A percentile compares a stretch with the other conserved stretches of the same genome.
Conservation (phyloP, 2,797 vertebrate species). For the Lateolabrax maculatus region DNA sequence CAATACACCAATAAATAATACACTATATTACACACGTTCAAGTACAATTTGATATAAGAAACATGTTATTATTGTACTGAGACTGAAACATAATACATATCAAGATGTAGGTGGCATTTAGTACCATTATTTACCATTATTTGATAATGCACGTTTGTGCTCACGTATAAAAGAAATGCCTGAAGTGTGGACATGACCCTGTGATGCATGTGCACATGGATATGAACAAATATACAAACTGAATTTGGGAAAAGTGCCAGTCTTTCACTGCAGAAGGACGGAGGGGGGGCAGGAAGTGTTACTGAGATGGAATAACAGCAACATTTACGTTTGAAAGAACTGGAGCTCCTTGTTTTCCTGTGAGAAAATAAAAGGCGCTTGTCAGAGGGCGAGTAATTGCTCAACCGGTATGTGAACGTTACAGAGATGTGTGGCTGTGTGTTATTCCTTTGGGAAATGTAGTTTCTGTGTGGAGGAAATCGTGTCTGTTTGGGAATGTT, state of each 20-base stretch:
- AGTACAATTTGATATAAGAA: too few species aligned
- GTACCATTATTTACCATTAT: too few species aligned
- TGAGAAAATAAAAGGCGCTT: slow-evolving; percentile 67
- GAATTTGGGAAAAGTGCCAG: background rate
- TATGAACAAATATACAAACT: background rate
- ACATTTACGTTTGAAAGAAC: slow-evolving; percentile 87
- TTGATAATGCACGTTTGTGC: too few species aligned
- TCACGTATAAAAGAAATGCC: background rate
- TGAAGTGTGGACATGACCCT: background rate
- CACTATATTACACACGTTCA: too few species aligned
- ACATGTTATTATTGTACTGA: background rate
- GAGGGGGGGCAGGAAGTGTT: slow-evolving; percentile 77
- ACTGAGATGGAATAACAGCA: slow-evolving; percentile 83
- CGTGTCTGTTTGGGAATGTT: background rate
- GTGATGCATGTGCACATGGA: background rate
- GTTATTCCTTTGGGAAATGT: background rate
- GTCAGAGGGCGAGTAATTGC: slow-evolving; percentile 27
- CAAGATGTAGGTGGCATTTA: background rate
- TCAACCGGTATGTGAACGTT: background rate
- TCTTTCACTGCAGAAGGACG: slow-evolving; percentile 44
- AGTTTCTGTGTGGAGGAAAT: slow-evolving; percentile 14
- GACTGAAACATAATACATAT: background rate
- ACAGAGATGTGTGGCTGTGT: background rate
- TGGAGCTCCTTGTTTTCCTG: slow-evolving; percentile 84
- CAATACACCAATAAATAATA: background rate